Evolutionary conservation across 2,113 vertebrate genomes (phyloP), one percentile per base, ranked within the genome.

Genomic region (Rostratula benghalensis): DNA sequence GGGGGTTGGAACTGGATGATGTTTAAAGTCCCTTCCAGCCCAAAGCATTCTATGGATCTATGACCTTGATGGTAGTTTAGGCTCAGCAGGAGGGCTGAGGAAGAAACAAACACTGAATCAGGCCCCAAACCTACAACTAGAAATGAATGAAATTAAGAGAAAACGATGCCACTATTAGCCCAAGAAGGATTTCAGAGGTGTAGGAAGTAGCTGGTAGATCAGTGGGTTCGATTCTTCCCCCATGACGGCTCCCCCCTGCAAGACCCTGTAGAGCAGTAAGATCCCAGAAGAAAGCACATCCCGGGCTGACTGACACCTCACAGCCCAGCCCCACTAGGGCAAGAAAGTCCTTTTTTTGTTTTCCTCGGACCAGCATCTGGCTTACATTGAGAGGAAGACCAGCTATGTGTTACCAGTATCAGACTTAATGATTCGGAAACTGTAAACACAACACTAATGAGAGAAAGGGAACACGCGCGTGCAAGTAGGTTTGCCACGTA

Each of bases 231-330:
- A 59, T 64, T 68, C 10, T 31, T 31, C 81, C 3, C 14, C 31
- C 0, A 0, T 16, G 20, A 31, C 0, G 0, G 7, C 3, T 54
- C 9, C 8, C 12, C 45, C 37, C n/a, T 5, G 35, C 31, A 57
- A 43, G 37, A n/a, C 37, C 22, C 39, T 25, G 17, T 35, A 50
- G 18, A 74, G 8, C 15, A 70, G 11, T 54, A 50, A 78, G 0
- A 1, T 33, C 30, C 43, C 5, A 2, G 27, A 87, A 65, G 35
- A 90, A 76, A 79, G 53, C 27, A 79, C 56, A 83, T 51, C 33
- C 24, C 7, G 30, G 63, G 28, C 54, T 63, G 56, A 82, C 23
- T 48, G 48, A 82, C 41, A 63, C 50, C 81, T 69, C 54, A 82
- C 57, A 68, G 54, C 39, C 27, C 64, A 73, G 56, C 2, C 6